Evolutionary conservation across 2,113 vertebrate species (phyloP), one percentile per base, ranked within the genome.

Genomic region (Pedetes capensis): DNA sequence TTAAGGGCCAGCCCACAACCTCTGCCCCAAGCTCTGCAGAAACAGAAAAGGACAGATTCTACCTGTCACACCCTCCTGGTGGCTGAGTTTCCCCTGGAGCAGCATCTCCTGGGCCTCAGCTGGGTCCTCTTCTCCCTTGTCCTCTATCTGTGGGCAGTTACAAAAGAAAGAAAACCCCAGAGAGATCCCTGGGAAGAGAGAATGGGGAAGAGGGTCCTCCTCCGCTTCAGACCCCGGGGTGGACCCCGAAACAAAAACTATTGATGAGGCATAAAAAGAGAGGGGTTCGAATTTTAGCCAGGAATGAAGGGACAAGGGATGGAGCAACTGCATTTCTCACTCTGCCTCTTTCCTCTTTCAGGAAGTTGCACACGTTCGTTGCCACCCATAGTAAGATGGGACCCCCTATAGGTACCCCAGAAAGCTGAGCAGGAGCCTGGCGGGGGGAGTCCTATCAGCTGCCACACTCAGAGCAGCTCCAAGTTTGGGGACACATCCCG

Each of bases 391-490:
- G 39, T 61, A 59, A 84, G 59, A n/a, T 27, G 44, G 12, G 42
- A 8, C 72, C 25, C 23, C 64, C 23, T 4, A 3, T n/a, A 49
- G 25, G 47, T 47, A 32, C n/a, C 8, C 34, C 20, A 2, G 6
- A 2, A 63, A 22, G 18, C 61, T 18, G 37, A 71, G 44, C 37
- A 32, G 71, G 44, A 69, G 23, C 64, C 16, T 4, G n/a, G n/a
- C n/a, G n/a, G n/a, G 6, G 59, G 25, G 22, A 23, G n/a, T n/a
- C 39, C 72, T 16, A 6, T 4, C 29, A 37, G 17, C 53, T 9
- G 13, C 44, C 17, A 6, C 1, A 0, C 63, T 8, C 0, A 16
- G 27, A 12, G 32, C n/a, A 23, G 42, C 32, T 16, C 57, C 3
- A 5, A 9, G 11, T 69, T 66, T 42, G 12, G 6, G 34, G 64